Conservation (phyloP, 2,797 vertebrate genomes). For the Pteronotus mesoamericanus region DNA sequence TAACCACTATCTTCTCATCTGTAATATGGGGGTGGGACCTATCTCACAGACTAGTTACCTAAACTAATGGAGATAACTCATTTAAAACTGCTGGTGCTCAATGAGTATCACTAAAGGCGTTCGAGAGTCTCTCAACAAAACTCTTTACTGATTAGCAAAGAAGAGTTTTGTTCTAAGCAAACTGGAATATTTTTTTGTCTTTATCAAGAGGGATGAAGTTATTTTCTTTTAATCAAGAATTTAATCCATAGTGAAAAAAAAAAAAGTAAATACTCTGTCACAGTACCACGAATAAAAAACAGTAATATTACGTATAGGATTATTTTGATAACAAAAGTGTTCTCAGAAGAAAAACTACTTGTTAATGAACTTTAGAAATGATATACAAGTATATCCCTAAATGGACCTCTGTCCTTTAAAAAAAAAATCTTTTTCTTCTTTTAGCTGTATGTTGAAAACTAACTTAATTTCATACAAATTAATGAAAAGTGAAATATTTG, state of each 20-base stretch:
- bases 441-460: not conserved
- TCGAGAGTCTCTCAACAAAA: not conserved
- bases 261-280: not conserved
- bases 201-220: not conserved
- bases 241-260: not conserved
- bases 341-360: not conserved
- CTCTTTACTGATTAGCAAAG: not conserved
- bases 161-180: not conserved
- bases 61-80: not conserved
- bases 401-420: not conserved
- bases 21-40: not conserved
- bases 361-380: not conserved
- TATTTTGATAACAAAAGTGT: not conserved
- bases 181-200: not conserved
- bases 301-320: not conserved
- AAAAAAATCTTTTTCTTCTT: not conserved
- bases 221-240: not conserved
- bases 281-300: not conserved
- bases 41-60: not conserved
- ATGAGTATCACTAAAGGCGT: not conserved
- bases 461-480: not conserved
- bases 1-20: not conserved
- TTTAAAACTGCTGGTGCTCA: not conserved
- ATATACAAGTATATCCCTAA: not conserved
- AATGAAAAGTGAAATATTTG: conserved; percentile 4